These are phyloP conservation scores for Lamprologus speciosus DNA, from an alignment of 2,113 vertebrate genomes.

Conservation along the genomic window DNA sequence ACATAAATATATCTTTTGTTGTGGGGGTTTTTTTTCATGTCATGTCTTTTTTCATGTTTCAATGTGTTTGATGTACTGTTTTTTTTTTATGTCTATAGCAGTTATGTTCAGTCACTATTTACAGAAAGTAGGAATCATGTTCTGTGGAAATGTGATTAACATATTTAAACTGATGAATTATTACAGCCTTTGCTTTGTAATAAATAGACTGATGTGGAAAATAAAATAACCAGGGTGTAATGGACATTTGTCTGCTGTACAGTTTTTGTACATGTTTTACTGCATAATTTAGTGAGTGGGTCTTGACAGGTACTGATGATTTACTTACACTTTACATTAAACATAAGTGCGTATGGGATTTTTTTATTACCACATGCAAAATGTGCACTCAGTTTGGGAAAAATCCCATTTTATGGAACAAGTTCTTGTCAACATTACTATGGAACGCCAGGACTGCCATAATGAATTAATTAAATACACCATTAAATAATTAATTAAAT, in stretches of 20 bases:
- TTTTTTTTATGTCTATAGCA: background rate
- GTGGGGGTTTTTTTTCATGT: background rate
- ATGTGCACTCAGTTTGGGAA: background rate
- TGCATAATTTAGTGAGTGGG: background rate
- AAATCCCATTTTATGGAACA: background rate
- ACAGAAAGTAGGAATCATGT: background rate
- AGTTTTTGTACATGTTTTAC: background rate
- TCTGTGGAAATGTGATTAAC: background rate
- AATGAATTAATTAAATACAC: no score
- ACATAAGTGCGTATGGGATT: background rate
- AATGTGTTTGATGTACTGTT: background rate
- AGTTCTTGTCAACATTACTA: no score
- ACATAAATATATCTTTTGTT: background rate
- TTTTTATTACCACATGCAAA: background rate
- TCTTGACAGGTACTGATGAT: background rate
- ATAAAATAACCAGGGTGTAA: background rate
- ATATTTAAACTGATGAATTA: background rate
- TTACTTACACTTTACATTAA: background rate
- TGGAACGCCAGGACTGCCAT: no score
- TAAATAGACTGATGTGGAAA: background rate
- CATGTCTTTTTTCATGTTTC: background rate
- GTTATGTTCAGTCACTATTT: background rate
- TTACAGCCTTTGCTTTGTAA: background rate
- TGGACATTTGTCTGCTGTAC: background rate
- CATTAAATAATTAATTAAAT: no score